phyloP scores from a whole-genome alignment of 2,113 vertebrate species.

The Apistogramma diplotaenia region DNA sequence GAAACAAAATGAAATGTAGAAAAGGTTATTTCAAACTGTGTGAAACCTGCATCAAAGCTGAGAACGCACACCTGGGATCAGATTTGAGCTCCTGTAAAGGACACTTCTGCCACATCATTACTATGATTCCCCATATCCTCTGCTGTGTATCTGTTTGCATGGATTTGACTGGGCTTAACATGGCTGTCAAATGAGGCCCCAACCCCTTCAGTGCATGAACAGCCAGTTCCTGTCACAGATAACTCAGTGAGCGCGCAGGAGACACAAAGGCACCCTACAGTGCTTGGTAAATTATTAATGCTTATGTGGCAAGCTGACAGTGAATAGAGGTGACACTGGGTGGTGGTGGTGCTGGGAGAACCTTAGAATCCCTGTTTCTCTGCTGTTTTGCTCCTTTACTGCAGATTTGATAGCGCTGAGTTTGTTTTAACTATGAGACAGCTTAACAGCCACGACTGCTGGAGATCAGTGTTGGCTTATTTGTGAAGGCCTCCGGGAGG shows the following conservation, averaged over 20 bases:
- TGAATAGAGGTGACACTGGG: constrained; percentile 39
- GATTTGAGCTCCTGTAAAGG: constrained; percentile 14
- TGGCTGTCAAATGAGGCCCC: constrained; percentile 35
- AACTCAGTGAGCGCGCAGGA: constrained; percentile 40
- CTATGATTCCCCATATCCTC: constrained; percentile 2
- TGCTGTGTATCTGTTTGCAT: constrained; percentile 30
- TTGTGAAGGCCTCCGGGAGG: not conserved
- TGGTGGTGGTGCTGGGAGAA: constrained; percentile 19
- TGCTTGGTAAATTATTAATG: constrained; percentile 67
- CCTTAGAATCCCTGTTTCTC: constrained; percentile 10
- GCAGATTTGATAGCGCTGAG: constrained; percentile 6
- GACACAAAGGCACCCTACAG: constrained; percentile 61
- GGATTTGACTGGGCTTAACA: constrained; percentile 34
- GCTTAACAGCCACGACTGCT: constrained; percentile 4
- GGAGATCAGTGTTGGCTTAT: constrained; percentile 3
- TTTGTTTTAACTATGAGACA: not conserved
- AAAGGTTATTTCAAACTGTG: not conserved
- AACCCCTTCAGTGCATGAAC: constrained; percentile 36
- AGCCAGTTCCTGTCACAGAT: constrained; percentile 60
- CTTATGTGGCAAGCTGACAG: constrained; percentile 42
- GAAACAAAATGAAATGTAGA: not conserved
- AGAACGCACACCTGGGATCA: not conserved
- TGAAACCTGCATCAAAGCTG: not conserved
- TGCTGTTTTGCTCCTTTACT: not conserved
- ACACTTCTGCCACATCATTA: constrained; percentile 1